phyloP scores from a whole-genome alignment of 2,888 invertebrate genomes.

The Punctoribates punctum region DNA sequence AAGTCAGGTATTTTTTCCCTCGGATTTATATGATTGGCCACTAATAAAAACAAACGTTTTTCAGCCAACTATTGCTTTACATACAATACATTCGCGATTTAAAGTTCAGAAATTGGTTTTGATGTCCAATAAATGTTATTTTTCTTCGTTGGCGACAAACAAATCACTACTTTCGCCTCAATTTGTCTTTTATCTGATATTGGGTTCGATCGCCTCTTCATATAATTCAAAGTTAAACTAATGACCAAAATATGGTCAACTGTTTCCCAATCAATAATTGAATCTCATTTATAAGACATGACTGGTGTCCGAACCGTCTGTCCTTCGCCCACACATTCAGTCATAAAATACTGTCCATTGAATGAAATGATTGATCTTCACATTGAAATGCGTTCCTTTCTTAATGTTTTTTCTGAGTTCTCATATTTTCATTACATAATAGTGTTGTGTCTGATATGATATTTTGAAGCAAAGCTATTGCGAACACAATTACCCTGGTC shows the following conservation, averaged over 20 bases:
- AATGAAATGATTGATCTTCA: not conserved
- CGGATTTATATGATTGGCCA: conserved; percentile 1
- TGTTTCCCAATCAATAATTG: not conserved
- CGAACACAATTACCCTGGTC: too few species aligned
- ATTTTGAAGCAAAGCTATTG: too few species aligned
- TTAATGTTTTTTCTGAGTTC: not conserved
- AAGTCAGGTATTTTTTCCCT: not conserved
- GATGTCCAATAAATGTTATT: too few species aligned
- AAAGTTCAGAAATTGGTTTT: too few species aligned
- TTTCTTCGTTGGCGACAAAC: too few species aligned
- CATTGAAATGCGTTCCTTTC: not conserved
- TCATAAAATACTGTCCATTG: not conserved
- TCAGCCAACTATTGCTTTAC: not conserved
- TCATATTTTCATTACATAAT: not conserved
- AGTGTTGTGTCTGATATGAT: not conserved
- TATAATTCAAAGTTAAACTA: too few species aligned
- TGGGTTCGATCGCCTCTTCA: too few species aligned
- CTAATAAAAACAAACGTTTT: not conserved
- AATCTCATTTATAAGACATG: not conserved
- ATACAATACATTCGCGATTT: not conserved
- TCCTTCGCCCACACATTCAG: not conserved
- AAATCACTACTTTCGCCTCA: too few species aligned
- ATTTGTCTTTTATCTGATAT: too few species aligned
- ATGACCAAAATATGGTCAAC: too few species aligned
- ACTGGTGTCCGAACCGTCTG: not conserved